phyloP scores from a whole-genome alignment of 2,113 vertebrate species.

The Pelobates fuscus region DNA sequence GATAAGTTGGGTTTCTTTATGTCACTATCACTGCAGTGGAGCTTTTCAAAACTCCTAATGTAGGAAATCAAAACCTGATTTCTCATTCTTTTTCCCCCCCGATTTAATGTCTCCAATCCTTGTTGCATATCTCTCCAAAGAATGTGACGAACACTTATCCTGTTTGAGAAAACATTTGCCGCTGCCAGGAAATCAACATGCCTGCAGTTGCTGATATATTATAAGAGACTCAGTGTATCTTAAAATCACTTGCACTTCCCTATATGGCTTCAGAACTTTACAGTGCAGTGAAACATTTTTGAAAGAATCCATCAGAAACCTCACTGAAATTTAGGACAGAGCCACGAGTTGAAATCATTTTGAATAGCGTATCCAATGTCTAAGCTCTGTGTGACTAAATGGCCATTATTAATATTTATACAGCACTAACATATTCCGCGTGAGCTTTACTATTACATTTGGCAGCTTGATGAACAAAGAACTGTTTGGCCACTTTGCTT shows the following conservation, averaged over 20 bases:
- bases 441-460: no score
- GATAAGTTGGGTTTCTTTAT: not conserved
- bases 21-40: not conserved
- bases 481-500: no score
- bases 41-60: not conserved
- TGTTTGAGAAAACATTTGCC: constrained; percentile 40
- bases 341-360: no score
- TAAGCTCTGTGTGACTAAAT: no score
- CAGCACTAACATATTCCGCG: no score
- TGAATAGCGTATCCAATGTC: no score
- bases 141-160: constrained; percentile 11
- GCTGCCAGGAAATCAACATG: constrained; percentile 48
- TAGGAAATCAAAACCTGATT: not conserved
- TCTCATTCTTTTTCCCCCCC: not conserved
- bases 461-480: no score
- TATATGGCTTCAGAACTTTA: constrained; percentile 52
- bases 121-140: constrained; percentile 26
- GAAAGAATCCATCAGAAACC: not conserved
- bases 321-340: no score
- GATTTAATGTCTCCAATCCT: constrained; percentile 8
- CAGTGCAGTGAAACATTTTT: constrained; percentile 27
- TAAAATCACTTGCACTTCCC: constrained; percentile 55
- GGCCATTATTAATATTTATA: no score
- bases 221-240: constrained; percentile 45
- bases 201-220: constrained; percentile 52